A percentile compares a stretch with the other conserved stretches of the same genome.
Evolutionary conservation across 2,113 vertebrate genomes (phyloP).

Genomic region (Tetrax tetrax): DNA sequence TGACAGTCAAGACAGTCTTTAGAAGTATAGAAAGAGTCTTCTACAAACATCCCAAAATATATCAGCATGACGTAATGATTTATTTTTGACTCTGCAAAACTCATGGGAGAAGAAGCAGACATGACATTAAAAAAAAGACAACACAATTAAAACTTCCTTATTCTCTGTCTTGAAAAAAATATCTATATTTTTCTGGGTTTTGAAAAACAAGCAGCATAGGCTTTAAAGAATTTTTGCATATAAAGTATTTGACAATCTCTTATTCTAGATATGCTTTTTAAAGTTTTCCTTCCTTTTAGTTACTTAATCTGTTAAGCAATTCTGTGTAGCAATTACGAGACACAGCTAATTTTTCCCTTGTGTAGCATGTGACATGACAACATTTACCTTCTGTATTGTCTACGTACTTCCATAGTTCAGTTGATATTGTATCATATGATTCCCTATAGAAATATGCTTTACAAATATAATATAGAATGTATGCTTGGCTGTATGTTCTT

Average conservation of each 20-base stretch:
- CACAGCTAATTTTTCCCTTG: not conserved
- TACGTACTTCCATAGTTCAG: not conserved
- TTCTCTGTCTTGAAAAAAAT: not conserved
- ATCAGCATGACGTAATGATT: not conserved
- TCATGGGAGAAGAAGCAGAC: not conserved
- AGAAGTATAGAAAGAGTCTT: slow-evolving; percentile 35
- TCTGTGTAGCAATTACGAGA: not conserved
- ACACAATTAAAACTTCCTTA: not conserved
- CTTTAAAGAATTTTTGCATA: not conserved
- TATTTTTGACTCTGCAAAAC: slow-evolving; percentile 19
- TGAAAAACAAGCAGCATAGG: not conserved
- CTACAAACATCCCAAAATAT: slow-evolving; percentile 46
- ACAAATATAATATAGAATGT: not conserved
- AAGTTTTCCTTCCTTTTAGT: not conserved
- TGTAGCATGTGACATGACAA: not conserved
- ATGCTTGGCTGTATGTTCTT: not conserved
- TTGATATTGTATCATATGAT: not conserved
- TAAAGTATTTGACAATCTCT: not conserved
- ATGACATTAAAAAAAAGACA: not conserved
- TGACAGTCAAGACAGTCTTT: slow-evolving; percentile 15
- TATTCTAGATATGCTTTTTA: not conserved
- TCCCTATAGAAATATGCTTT: not conserved
- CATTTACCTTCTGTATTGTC: not conserved
- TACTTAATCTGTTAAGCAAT: not conserved
- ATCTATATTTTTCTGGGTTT: not conserved